Percentiles rank a stretch among this genome's conserved stretches.
Conservation (phyloP, 35 echinoderm and acorn worm genomes). For the Amphiura filiformis region DNA sequence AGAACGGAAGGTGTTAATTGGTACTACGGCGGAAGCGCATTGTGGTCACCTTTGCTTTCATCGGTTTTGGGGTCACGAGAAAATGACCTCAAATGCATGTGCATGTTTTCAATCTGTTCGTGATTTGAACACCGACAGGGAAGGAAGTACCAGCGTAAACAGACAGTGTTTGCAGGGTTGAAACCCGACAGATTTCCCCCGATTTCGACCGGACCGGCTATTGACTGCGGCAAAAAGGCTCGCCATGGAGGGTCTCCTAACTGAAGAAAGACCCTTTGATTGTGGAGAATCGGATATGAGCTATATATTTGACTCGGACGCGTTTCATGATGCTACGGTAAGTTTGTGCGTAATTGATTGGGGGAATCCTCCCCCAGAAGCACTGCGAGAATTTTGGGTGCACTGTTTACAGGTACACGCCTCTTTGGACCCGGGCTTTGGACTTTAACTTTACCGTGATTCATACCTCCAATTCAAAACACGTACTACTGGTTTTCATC, state of each 20-base stretch:
- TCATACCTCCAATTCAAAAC: too few species aligned
- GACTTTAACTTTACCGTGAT: too few species aligned
- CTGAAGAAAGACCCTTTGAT: slow-evolving; percentile 48
- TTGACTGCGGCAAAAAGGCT: slow-evolving; percentile 49
- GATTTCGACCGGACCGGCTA: slow-evolving; percentile 42
- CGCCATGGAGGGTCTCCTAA: slow-evolving; percentile 58
- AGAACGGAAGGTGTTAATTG: not conserved
- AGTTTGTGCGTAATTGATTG: not conserved
- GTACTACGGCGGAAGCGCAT: not conserved
- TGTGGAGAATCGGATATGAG: slow-evolving; percentile 34
- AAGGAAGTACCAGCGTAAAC: not conserved
- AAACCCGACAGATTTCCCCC: slow-evolving; percentile 57
- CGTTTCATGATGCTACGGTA: not conserved
- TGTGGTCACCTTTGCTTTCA: not conserved
- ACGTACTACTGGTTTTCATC: too few species aligned
- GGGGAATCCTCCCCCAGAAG: too few species aligned
- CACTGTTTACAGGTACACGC: slow-evolving; percentile 1
- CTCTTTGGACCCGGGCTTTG: not conserved
- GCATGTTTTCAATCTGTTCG: not conserved
- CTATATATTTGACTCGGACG: not conserved
- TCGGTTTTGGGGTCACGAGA: not conserved
- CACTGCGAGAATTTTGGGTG: not conserved
- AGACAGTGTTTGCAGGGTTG: not conserved
- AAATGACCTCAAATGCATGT: not conserved
- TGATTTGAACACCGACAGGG: not conserved